A percentile compares a stretch with the other conserved stretches of the same genome.
Evolutionary conservation across 2,888 invertebrate genomes (phyloP).

Genomic region (Cheilosia grossa): DNA sequence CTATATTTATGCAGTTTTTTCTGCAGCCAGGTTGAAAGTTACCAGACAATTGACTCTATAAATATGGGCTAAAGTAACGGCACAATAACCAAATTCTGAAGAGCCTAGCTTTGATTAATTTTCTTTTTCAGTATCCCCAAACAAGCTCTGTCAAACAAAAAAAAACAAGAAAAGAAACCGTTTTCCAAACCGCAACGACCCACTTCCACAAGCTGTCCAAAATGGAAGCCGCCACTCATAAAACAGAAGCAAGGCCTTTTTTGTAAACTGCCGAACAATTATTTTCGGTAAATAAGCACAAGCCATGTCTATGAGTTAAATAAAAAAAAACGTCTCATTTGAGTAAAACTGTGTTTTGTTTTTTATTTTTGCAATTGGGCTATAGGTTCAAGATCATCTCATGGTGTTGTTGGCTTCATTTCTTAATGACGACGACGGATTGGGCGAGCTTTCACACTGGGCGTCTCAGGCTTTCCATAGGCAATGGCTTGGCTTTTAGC

Average conservation of each 20-base stretch:
- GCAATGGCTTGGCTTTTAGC: slow-evolving; percentile 77
- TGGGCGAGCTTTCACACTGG: slow-evolving; percentile 36
- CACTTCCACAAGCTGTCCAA: too few relatives aligned
- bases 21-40: too few relatives aligned
- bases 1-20: too few relatives aligned
- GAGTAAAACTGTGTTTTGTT: slow-evolving; percentile 8
- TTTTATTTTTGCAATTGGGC: slow-evolving; percentile 41
- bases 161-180: too few relatives aligned
- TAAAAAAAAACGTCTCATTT: not conserved
- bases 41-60: too few relatives aligned
- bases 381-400: slow-evolving; percentile 32
- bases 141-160: too few relatives aligned
- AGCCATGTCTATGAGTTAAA: not conserved
- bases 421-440: slow-evolving; percentile 63
- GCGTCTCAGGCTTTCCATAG: slow-evolving; percentile 76
- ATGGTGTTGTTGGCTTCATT: not conserved
- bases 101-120: too few relatives aligned
- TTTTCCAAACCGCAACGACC: too few relatives aligned
- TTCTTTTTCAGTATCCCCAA: too few relatives aligned
- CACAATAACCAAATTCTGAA: too few relatives aligned
- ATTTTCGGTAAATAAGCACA: not conserved
- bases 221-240: too few relatives aligned
- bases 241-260: not conserved
- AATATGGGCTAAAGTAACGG: too few relatives aligned
- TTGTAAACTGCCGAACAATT: not conserved